Evolutionary conservation across 2,888 invertebrate species (phyloP).

Genomic region (Cephus sareptanus): DNA sequence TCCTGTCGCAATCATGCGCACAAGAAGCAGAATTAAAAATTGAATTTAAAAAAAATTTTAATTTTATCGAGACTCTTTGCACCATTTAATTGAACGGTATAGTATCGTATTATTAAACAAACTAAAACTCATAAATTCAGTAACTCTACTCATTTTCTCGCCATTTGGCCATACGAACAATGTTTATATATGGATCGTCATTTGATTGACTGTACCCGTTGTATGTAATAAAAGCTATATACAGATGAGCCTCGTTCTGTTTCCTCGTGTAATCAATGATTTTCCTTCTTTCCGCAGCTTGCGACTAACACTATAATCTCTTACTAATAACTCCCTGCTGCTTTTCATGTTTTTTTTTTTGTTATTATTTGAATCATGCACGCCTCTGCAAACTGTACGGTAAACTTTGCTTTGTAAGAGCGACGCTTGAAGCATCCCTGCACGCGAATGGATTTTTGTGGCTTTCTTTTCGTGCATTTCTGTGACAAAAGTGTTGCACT

Average conservation of each 20-base stretch:
- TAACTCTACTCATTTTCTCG: not conserved
- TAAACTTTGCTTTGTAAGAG: not conserved
- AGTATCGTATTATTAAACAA: not conserved
- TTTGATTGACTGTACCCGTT: constrained; percentile 28
- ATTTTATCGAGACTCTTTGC: not conserved
- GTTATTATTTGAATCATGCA: not conserved
- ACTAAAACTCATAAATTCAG: not conserved
- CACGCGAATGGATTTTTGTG: not conserved
- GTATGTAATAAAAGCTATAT: constrained; percentile 53
- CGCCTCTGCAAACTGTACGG: not conserved
- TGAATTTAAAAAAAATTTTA: too few species aligned
- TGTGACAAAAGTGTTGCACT: not conserved
- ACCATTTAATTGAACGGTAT: not conserved
- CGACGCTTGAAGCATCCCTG: not conserved
- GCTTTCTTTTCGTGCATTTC: not conserved
- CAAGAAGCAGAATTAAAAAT: not conserved
- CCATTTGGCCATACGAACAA: not conserved
- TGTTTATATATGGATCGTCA: not conserved
- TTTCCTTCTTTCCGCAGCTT: constrained; percentile 52
- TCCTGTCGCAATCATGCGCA: not conserved
- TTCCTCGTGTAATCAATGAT: constrained; percentile 42
- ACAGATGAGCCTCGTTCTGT: constrained; percentile 45
- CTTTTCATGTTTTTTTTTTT: constrained; percentile 1
- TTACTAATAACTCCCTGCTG: constrained; percentile 48
- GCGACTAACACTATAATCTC: constrained; percentile 59